Conservation (phyloP, 2,797 vertebrate species). For the Aulostomus chinensis region DNA sequence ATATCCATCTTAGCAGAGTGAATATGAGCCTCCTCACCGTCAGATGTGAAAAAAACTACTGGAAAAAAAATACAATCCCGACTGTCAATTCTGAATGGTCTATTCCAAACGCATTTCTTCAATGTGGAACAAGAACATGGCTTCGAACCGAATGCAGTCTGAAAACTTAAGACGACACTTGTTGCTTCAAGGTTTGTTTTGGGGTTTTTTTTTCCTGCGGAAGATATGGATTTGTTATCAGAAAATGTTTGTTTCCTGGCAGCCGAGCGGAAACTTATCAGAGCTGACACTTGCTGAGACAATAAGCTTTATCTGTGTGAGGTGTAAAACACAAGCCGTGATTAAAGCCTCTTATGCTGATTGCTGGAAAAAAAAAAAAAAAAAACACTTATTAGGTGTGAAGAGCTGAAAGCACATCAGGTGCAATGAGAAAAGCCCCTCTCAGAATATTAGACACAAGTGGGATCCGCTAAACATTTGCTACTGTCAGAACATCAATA, state of each 20-base stretch:
- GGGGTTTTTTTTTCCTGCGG: conserved; percentile 6
- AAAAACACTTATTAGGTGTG: conserved; percentile 17
- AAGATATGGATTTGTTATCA: conserved; percentile 29
- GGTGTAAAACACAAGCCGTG: conserved; percentile 32
- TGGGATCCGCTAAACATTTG: neutral
- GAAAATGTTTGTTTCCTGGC: conserved; percentile 23
- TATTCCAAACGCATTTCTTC: too few relatives aligned
- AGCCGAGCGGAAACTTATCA: conserved; percentile 35
- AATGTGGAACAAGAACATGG: too few relatives aligned
- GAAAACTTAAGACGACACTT: neutral
- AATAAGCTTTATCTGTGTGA: conserved; percentile 27
- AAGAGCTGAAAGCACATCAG: conserved; percentile 22
- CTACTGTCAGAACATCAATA: conserved; percentile 16
- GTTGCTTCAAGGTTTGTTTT: conserved; percentile 5
- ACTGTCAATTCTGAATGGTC: too few relatives aligned
- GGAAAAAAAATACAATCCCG: too few relatives aligned
- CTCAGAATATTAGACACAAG: conserved; percentile 5
- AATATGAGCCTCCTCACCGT: too few relatives aligned
- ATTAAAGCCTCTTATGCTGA: conserved; percentile 34
- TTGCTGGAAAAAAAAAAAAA: conserved; percentile 36
- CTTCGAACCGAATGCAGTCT: too few relatives aligned
- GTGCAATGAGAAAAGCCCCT: conserved; percentile 12
- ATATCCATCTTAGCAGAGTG: too few relatives aligned
- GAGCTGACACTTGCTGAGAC: conserved; percentile 25
- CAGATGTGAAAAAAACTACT: too few relatives aligned